phyloP scores from a whole-genome alignment of 2,797 vertebrate genomes.

The Geotrypetes seraphini region DNA sequence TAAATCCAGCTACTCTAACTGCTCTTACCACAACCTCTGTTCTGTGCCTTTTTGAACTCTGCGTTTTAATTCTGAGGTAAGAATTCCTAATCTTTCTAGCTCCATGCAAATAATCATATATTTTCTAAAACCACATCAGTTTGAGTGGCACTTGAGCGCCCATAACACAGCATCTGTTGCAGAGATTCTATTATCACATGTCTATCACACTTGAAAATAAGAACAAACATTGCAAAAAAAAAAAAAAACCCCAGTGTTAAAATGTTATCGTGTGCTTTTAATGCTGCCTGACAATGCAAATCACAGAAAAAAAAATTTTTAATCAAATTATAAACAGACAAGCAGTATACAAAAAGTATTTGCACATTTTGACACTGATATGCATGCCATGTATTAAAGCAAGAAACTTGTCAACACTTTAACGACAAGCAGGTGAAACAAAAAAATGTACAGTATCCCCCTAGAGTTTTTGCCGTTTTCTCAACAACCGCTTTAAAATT shows the following conservation, averaged over 20 bases:
- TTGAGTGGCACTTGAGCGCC: constrained; percentile 11
- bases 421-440: not conserved
- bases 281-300: not conserved
- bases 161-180: constrained; percentile 14
- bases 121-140: constrained; percentile 4
- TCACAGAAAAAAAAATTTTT: constrained; percentile 20
- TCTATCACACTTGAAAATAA: constrained; percentile 19
- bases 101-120: not conserved
- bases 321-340: constrained; percentile 5
- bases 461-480: too few relatives aligned
- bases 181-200: constrained; percentile 6
- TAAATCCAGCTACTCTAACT: too few relatives aligned
- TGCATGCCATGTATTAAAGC: not conserved
- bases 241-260: constrained; percentile 4
- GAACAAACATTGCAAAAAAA: constrained; percentile 8
- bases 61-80: too few relatives aligned
- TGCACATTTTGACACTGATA: not conserved
- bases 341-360: not conserved
- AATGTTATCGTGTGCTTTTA: constrained; percentile 11
- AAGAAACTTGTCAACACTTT: constrained; percentile 5
- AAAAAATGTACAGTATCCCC: too few relatives aligned
- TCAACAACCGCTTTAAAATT: too few relatives aligned
- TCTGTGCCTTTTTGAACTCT: too few relatives aligned
- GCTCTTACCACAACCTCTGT: too few relatives aligned
- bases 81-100: constrained; percentile 8